Base-by-base conservation (phyloP, 2,113 vertebrate species). In the Oryzias celebensis region DNA sequence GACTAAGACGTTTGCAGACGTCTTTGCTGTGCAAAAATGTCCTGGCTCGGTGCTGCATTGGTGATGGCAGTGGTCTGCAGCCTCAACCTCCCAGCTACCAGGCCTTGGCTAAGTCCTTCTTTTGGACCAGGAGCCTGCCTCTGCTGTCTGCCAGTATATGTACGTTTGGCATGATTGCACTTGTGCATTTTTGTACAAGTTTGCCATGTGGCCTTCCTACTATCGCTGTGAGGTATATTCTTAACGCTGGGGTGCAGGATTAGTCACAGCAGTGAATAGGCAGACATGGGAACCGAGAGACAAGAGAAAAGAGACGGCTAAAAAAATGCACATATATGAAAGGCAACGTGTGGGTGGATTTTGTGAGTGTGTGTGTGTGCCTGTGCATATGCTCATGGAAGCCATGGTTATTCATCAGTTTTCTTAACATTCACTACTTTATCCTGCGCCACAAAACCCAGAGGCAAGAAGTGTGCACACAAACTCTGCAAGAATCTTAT, bases 341-440 rank as follows among this genome's bases (percentile, higher is more conserved):
- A 68, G 36, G 56, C 67, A 76, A 41, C 47, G 52, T 75, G 75
- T 65, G 74, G 75, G 68, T 60, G 69, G 65, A 55, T 56, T 66
- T 65, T 65, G 16, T 68, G 76, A 58, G 59, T 56, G 52, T 57
- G 52, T 16, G 44, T 18, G 46, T 70, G 36, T 54, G 22, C 26
- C 14, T n/a, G 36, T 52, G 59, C n/a, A 14, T 52, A 7, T 59
- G 62, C 54, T 71, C 50, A 23, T 78, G 68, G 50, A 53, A 71
- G 69, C 61, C 52, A 69, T 71, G 68, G 78, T 68, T 80, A 78
- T 75, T 87, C 85, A 86, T 86, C 80, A 82, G 66, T 82, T 81
- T 86, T 75, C 65, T 70, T 59, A 73, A 78, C 77, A 80, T 77
- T 77, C 79, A 55, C 71, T 49, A 77, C 62, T 79, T 70, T 48